Base-by-base conservation (phyloP, 2,797 vertebrate species). In the Fringilla coelebs region DNA sequence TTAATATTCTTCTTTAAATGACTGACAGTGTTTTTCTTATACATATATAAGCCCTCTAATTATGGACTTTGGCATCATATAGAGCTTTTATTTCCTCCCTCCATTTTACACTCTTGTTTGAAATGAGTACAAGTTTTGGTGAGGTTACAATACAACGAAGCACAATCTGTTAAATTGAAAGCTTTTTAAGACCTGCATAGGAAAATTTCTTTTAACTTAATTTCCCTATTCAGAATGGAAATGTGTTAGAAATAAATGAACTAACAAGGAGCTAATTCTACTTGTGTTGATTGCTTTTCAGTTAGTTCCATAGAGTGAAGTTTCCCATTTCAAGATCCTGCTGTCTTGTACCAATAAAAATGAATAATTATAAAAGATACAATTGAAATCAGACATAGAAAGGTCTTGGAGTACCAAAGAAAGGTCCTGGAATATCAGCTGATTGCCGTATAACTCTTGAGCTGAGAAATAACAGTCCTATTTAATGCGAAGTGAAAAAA, bases 401-500 rank as follows among this genome's bases (percentile, higher is more conserved):
- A 76, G 26, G n/a, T 40, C 13, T 34, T 67, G 29, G 43, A 71
- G 51, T 29, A 91, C 25, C n/a, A 73, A 28, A 70, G 31, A 92
- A 82, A 70, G 26, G 28, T n/a, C 6, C 62, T 65, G 45, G 36
- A 81, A 48, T n/a, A 85, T 41, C 4, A 7, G 10, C 7, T 94
- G 36, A 45, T 89, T 85, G 34, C 22, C 25, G 17, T 52, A 6
- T 28, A 76, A 63, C 43, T 71, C 55, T 75, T 76, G 52, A 77
- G 12, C 1, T 74, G 57, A 62, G 79, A 93, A 68, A 88, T 24
- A 24, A 61, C 66, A 88, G 8, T 83, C 46, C 49, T 96, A 95
- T 91, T 88, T 51, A 81, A 25, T 28, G n/a, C 76, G 55, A 76
- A 95, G n/a, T 91, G 51, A 66, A 66, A 97, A 94, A 94, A 97